Evolutionary conservation across 2,888 invertebrate species (phyloP).

Genomic region (Nycteola revayana): DNA sequence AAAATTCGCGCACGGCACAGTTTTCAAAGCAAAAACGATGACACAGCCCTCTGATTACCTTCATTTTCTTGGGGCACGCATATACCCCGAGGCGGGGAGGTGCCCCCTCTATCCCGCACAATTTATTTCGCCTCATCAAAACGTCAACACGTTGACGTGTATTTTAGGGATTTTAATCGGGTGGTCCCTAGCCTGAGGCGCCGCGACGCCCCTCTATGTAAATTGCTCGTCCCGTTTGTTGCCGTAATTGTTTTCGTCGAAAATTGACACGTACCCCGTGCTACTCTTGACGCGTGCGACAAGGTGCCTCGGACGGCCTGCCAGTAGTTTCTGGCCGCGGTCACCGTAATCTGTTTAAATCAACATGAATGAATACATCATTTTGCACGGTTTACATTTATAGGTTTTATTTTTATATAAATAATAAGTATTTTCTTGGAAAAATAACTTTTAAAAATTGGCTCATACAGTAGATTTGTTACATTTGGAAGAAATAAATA

Average conservation of each 20-base stretch:
- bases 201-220: constrained; percentile 57
- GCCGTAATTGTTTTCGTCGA: constrained; percentile 70
- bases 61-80: constrained; percentile 75
- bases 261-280: constrained; percentile 62
- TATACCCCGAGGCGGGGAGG: constrained; percentile 44
- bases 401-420: no score
- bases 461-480: no score
- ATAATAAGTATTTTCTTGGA: no score
- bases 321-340: background rate
- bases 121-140: constrained; percentile 79
- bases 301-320: constrained; percentile 20
- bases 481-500: no score
- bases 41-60: constrained; percentile 61
- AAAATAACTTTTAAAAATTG: background rate
- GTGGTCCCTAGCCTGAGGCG: constrained; percentile 40
- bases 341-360: background rate
- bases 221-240: constrained; percentile 58
- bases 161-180: constrained; percentile 78
- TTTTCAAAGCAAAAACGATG: constrained; percentile 43
- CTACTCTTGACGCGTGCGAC: constrained; percentile 47
- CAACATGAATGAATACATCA: background rate
- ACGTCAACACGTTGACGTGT: constrained; percentile 79
- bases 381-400: background rate
- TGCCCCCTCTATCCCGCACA: constrained; percentile 44
- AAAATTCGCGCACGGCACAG: constrained; percentile 47